These are phyloP conservation scores for Serinus canaria DNA, from an alignment of 2,113 vertebrate species.

Conservation along the genomic window DNA sequence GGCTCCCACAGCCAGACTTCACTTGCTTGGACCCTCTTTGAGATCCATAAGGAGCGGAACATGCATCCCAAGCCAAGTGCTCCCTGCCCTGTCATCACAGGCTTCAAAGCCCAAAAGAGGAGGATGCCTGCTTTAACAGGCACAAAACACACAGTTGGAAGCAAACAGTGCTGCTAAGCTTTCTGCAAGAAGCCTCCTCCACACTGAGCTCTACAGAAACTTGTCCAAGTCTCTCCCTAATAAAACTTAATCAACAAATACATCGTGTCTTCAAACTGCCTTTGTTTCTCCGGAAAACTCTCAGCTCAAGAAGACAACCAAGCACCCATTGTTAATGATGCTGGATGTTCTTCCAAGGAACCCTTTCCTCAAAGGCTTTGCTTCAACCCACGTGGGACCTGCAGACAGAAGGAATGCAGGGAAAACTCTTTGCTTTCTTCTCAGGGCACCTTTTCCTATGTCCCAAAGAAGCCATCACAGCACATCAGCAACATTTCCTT, in stretches of 20 bases:
- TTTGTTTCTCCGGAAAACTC: background rate
- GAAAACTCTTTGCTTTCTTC: background rate
- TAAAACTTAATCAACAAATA: background rate
- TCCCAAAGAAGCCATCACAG: background rate
- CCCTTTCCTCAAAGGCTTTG: background rate
- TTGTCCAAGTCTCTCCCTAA: background rate
- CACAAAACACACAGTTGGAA: background rate
- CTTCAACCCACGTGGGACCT: background rate
- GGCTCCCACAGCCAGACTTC: background rate
- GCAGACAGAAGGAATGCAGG: background rate
- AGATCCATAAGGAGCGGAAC: background rate
- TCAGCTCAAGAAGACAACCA: background rate
- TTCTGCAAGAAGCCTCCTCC: background rate
- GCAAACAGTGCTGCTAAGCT: background rate
- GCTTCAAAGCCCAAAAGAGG: background rate
- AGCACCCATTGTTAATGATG: background rate
- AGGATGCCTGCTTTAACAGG: background rate
- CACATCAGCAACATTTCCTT: background rate
- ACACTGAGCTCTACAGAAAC: background rate
- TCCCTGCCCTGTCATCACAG: background rate
- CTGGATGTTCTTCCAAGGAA: background rate
- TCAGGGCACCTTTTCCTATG: background rate
- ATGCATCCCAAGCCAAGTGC: background rate
- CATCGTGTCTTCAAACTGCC: rapidly evolving
- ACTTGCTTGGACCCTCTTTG: background rate